Base-by-base conservation (phyloP, 2,797 vertebrate genomes). In the Hippoglossus hippoglossus region DNA sequence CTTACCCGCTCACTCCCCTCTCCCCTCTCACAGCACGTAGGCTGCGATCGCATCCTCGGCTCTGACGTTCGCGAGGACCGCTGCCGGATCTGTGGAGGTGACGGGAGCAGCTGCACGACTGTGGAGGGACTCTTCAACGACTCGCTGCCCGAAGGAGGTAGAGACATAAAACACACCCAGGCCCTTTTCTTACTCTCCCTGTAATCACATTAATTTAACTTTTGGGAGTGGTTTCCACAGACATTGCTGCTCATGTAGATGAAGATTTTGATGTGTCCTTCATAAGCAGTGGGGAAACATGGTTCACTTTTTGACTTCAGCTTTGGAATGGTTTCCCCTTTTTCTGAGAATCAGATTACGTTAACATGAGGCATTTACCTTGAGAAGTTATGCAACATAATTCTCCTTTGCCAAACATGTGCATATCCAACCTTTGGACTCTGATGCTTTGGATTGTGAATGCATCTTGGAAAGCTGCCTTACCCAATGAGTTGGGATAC, bases 11-110 rank as follows among this genome's bases (percentile, higher is more conserved):
- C 6, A 46, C 44, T 79, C 4, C 2, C 62, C 70, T 86, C 72
- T 84, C 57, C 63, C 68, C 56, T 80, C 63, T 49, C 19, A 61
- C 89, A 99, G 98, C 98, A 99, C 0, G 97, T 99, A 53, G 98
- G 98, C 80, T 99, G 98, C 0, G 98, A 99, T 89, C 96, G 97
- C 10, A 92, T 98, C 75, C 94, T 99, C 51, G 96, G 96, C 87
- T 99, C 97, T 0, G 97, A 98, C 36, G 89, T 96, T 1, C 95
- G 97, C 6, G 98, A 99, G 79, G 98, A 99, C 87, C 97, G 96
- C 80, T 99, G 98, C 71, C 94, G 97, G 0, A 88, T 96, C 72
- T 99, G 98, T 0, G 97, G 96, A 25, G 97, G 98, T 0, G 97
- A 99, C 0, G 97, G 97, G 47, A 97, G 95, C 90, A 94, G 95